These are phyloP conservation scores for Heliconius himera DNA, from an alignment of 1,140 invertebrate genomes.

Conservation along the genomic window DNA sequence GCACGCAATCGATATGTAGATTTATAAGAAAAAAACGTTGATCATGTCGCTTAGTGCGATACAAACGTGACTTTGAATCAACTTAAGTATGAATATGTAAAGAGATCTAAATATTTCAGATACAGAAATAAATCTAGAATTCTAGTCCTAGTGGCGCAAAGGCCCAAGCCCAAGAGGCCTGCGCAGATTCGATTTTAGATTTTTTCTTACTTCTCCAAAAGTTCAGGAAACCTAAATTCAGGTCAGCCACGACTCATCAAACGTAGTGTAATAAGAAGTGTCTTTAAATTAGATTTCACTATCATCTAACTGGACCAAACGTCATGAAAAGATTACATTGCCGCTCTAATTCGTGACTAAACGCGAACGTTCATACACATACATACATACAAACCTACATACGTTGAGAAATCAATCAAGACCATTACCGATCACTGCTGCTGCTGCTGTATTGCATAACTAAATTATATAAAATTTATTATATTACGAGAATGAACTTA, in stretches of 20 bases:
- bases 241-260: too few relatives aligned
- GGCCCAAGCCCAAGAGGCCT: too few relatives aligned
- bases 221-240: too few relatives aligned
- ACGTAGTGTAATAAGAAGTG: too few relatives aligned
- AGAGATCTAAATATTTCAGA: neutral
- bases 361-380: conserved; percentile 37
- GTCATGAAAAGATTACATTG: conserved; percentile 40
- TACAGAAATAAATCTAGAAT: neutral
- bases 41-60: neutral
- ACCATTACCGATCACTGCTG: conserved; percentile 37
- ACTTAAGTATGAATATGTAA: neutral
- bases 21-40: neutral
- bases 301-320: neutral
- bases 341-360: conserved; percentile 54
- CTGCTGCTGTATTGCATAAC: conserved; percentile 24
- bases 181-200: too few relatives aligned
- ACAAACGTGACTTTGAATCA: neutral
- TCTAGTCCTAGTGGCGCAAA: too few relatives aligned
- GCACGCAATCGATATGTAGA: neutral
- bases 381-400: conserved; percentile 30
- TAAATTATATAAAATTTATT: conserved; percentile 16
- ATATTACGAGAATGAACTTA: conserved; percentile 10
- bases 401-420: conserved; percentile 51
- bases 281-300: neutral
- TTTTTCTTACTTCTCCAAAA: too few relatives aligned